Percentiles rank a stretch among this genome's conserved stretches.
phyloP scores from a whole-genome alignment of 2,888 invertebrate species.

The Syrista parreyssii region DNA sequence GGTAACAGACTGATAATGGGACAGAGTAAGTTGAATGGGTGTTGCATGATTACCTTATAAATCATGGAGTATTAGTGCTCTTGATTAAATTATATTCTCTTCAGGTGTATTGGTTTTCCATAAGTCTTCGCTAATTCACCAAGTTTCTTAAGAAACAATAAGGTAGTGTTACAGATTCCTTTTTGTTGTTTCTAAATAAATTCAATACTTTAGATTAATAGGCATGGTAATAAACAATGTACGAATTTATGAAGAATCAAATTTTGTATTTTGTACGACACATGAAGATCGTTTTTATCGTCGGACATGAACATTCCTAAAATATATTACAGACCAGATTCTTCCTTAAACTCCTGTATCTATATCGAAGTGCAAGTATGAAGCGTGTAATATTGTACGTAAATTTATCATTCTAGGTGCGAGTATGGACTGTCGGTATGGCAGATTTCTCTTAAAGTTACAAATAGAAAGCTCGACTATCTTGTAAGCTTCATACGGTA shows the following conservation, averaged over 20 bases:
- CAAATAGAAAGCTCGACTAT: not conserved
- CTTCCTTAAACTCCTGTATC: no score
- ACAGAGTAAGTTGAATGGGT: not conserved
- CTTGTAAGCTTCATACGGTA: not conserved
- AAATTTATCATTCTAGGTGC: not conserved
- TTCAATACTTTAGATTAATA: not conserved
- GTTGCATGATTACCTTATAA: not conserved
- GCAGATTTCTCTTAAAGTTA: not conserved
- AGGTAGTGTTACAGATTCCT: not conserved
- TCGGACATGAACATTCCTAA: not conserved
- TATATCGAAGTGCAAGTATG: not conserved
- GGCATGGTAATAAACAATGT: not conserved
- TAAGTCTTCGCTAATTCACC: not conserved
- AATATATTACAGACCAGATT: not conserved
- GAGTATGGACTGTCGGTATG: not conserved
- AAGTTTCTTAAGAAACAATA: not conserved
- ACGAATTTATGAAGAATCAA: not conserved
- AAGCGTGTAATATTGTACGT: not conserved
- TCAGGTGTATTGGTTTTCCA: not conserved
- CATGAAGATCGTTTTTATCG: not conserved
- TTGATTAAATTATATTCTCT: not conserved
- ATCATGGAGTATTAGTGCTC: not conserved
- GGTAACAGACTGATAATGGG: not conserved
- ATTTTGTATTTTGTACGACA: not conserved
- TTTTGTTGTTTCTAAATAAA: not conserved